phyloP scores from a whole-genome alignment of 2,888 invertebrate species.

The Drosophila silvestris region DNA sequence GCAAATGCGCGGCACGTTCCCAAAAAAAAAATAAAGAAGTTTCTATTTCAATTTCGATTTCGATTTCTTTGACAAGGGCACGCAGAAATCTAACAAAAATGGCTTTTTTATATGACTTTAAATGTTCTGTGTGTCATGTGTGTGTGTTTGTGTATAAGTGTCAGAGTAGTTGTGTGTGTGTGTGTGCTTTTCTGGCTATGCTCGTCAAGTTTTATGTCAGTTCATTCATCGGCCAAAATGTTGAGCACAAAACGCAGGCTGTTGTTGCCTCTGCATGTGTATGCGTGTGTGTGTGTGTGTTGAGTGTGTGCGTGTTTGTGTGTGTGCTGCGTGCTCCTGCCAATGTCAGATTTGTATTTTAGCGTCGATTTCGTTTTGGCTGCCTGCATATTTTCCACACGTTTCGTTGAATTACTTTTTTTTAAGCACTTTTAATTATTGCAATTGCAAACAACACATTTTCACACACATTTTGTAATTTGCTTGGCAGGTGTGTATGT shows the following conservation, averaged over 20 bases:
- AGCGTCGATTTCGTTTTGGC: conserved; percentile 37
- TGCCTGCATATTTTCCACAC: conserved; percentile 51
- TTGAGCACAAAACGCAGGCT: conserved; percentile 52
- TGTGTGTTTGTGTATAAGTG: conserved; percentile 15
- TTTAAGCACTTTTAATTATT: conserved; percentile 56
- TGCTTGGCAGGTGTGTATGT: conserved; percentile 8
- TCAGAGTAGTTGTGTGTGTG: conserved; percentile 11
- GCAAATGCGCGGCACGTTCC: conserved; percentile 74
- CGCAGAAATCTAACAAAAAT: conserved; percentile 69
- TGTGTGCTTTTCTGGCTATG: conserved; percentile 38
- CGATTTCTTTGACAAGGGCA: conserved; percentile 59
- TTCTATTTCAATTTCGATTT: conserved; percentile 52
- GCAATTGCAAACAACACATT: conserved; percentile 19
- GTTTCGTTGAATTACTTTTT: conserved; percentile 34
- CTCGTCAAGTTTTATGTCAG: conserved; percentile 72
- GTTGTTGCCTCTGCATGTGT: conserved; percentile 53
- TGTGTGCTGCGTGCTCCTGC: conserved; percentile 63
- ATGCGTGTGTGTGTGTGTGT: conserved; percentile 19
- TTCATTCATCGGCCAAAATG: conserved; percentile 81
- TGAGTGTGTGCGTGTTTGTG: conserved; percentile 20
- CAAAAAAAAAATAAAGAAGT: conserved; percentile 37
- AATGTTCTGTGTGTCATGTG: conserved; percentile 46
- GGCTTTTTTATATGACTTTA: conserved; percentile 73
- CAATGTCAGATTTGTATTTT: conserved; percentile 67
- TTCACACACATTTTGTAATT: conserved; percentile 19